Base-by-base conservation (phyloP, 2,797 vertebrate species). In the Sebastes steindachneri region DNA sequence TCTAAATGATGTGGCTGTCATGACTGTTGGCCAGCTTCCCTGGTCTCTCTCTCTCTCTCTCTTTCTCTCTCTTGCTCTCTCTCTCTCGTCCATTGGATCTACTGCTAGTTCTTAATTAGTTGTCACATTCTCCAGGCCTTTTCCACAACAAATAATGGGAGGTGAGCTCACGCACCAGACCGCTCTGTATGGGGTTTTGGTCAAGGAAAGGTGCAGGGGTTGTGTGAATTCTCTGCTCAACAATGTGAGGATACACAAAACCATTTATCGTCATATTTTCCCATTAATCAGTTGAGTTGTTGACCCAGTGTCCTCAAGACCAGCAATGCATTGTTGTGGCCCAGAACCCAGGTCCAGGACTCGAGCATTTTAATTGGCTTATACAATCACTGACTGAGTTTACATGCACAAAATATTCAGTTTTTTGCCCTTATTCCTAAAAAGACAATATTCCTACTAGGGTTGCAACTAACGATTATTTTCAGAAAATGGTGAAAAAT, bases 1-100 rank as follows among this genome's bases (percentile, higher is more conserved):
- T 75, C 76, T 80, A 72, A 87, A 87, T 88, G 82, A 90, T 85
- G 78, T 77, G 68, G 69, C 77, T 86, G 66, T 87, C 84, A 79
- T 63, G 26, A 60, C 48, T 68, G 31, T 70, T 86, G 84, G 69
- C 71, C 45, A 19, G 19, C 62, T 77, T 58, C 68, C 54, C 19
- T 68, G 51, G 12, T 76, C 37, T 33, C 26, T 64, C 28, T 53
- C 55, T 60, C 1, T 41, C 21, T 55, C n/a, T 14, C 37, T 5
- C 4, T 41, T 4, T 41, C 12, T 41, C 6, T 17, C 6, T 45
- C 15, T 17, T 1, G 3, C 41, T 45, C 41, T 17, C 14, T 15
- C 41, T 9, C 45, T 19, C 3, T 48, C n/a, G n/a, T 68, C 9
- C 19, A 31, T 54, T 48, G 66, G 51, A 73, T 82, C 72, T 45